Evolutionary conservation across 1,140 invertebrate species (phyloP).

Genomic region (Platyura marginata): DNA sequence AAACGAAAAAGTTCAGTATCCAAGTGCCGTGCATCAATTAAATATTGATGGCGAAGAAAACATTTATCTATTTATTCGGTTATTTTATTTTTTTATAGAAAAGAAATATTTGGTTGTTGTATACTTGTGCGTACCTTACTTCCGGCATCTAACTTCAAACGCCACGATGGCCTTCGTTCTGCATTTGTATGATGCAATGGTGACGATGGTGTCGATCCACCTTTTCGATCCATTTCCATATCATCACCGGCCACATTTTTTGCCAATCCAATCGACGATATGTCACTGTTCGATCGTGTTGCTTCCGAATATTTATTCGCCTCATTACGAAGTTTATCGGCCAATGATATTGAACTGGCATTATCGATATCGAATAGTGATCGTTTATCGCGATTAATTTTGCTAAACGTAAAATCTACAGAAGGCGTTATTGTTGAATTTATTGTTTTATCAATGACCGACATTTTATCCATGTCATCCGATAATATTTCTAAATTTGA

Average conservation of each 20-base stretch:
- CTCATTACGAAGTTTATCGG: slow-evolving; percentile 8
- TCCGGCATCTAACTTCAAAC: slow-evolving; percentile 68
- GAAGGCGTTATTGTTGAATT: slow-evolving; percentile 1
- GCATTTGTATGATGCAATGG: slow-evolving; percentile 21
- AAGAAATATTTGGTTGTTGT: too few relatives aligned
- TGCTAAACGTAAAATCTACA: neutral
- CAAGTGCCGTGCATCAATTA: too few relatives aligned
- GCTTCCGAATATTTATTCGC: slow-evolving; percentile 14
- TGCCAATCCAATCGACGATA: neutral
- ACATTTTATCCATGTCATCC: too few relatives aligned
- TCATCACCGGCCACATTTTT: neutral
- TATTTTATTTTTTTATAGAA: too few relatives aligned
- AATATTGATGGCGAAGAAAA: too few relatives aligned
- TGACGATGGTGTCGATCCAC: slow-evolving; percentile 16
- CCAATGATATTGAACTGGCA: slow-evolving; percentile 7
- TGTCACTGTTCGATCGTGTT: slow-evolving; percentile 9
- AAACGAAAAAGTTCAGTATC: too few relatives aligned
- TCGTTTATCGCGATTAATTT: slow-evolving; percentile 8
- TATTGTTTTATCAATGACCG: neutral
- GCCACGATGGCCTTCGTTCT: slow-evolving; percentile 76
- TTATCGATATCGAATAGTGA: slow-evolving; percentile 10
- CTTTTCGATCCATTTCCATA: neutral
- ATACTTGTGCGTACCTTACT: slow-evolving; percentile 72
- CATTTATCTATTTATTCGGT: too few relatives aligned
- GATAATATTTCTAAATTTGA: slow-evolving; percentile 5